Base-by-base conservation (phyloP, 2,888 invertebrate species). In the Caenorhabditis japonica region DNA sequence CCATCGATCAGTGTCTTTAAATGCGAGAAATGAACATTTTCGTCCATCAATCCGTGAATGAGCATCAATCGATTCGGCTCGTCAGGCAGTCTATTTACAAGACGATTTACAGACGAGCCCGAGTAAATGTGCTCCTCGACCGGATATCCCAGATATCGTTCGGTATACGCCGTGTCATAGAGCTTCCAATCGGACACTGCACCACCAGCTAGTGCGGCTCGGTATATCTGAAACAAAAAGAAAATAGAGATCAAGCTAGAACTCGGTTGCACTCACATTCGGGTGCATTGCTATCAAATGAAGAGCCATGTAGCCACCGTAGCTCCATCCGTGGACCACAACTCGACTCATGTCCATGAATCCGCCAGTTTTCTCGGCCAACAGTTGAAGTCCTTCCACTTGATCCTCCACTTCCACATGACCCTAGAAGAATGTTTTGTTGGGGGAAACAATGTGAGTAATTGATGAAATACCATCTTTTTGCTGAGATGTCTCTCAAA, bases 121-220 rank as follows among this genome's bases (percentile, higher is more conserved):
- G 91, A 90, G 89, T 79, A 78, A 0, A 49, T 12, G 41, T 58
- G 53, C n/a, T 79, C 91, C 90, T 56, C 58, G 15, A 79, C 51
- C 38, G 84, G 84, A n/a, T 68, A 73, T 27, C 84, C 85, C 80
- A 85, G 69, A 49, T 85, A 85, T 39, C 97, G 91, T 90, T 99
- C 97, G 58, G 96, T 97, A 90, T 97, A 99, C 13, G 96, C 97
- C 0, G 97, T 97, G 89, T 99, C 99, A 90, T 99, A 99, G 60
- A 95, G 91, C 76, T 92, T 92, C 97, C 99, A 99, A 87, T 94
- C 94, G 10, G 96, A 95, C 3, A 99, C 97, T 0, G 97, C 97
- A 12, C 97, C 97, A 56, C 97, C 97, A 51, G 97, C 96, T 77
- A 97, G 93, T 74, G 95, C 78, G 5, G 74, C 81, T 13, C 81